Evolutionary conservation across 2,113 vertebrate genomes (phyloP).

Genomic region (human): DNA sequence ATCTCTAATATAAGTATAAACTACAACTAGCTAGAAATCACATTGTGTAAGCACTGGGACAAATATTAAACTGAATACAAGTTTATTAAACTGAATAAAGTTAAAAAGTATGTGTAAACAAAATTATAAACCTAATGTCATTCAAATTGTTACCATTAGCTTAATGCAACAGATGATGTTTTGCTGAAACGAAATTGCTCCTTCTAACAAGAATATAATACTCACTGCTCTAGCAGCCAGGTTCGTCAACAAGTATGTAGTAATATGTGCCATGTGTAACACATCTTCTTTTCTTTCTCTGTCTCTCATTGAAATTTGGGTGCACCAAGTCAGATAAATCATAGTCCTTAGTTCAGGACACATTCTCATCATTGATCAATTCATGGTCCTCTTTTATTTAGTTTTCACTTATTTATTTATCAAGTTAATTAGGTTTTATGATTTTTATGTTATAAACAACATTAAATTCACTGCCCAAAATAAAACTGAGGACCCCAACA

Average conservation of each 20-base stretch:
- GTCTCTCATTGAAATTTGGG: background rate
- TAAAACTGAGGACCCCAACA: background rate
- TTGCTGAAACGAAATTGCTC: background rate
- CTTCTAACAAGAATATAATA: background rate
- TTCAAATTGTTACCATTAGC: background rate
- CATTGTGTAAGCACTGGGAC: background rate
- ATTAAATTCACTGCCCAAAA: background rate
- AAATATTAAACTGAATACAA: background rate
- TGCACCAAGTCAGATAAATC: background rate
- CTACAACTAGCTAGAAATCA: background rate
- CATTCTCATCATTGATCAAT: background rate
- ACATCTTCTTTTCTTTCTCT: background rate
- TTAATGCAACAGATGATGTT: background rate
- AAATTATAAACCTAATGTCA: background rate
- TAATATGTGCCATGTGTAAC: too few relatives aligned
- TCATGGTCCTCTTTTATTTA: background rate
- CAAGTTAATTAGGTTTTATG: background rate
- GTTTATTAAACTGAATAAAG: background rate
- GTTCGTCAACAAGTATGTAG: background rate
- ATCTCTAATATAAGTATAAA: background rate
- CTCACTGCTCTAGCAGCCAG: background rate
- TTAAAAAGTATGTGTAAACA: background rate
- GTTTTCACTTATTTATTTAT: background rate
- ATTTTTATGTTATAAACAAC: background rate
- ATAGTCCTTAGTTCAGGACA: background rate